Conservation (phyloP, 2,797 vertebrate species). For the Linurgus olivaceus region DNA sequence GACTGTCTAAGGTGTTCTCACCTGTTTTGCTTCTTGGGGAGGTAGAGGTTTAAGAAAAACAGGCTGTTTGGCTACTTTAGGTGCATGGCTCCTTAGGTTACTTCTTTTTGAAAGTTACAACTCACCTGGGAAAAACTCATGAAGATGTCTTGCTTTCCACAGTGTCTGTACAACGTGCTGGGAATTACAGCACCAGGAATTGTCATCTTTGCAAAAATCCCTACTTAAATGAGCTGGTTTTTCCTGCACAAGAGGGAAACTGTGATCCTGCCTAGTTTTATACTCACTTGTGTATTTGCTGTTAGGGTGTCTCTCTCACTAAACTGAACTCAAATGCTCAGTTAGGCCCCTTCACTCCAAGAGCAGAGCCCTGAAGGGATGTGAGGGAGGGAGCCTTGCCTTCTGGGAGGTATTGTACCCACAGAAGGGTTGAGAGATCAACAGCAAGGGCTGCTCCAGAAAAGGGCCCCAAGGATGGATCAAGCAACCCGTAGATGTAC, state of each 20-base stretch:
- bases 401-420: neutral
- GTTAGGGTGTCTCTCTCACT: neutral
- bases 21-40: neutral
- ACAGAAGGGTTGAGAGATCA: neutral
- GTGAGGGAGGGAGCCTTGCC: neutral
- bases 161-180: neutral
- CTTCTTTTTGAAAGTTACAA: neutral
- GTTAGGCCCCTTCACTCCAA: neutral
- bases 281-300: neutral
- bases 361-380: neutral
- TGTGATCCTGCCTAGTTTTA: neutral
- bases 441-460: neutral
- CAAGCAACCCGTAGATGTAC: neutral
- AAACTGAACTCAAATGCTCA: neutral
- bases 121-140: neutral
- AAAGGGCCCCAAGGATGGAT: neutral
- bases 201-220: neutral
- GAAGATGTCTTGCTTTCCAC: neutral
- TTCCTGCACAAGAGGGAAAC: neutral
- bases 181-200: neutral
- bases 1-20: neutral
- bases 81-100: neutral
- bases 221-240: accelerated
- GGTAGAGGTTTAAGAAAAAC: neutral
- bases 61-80: neutral